Evolutionary conservation across 1,140 invertebrate genomes (phyloP).

Genomic region (Ooceraea biroi): DNA sequence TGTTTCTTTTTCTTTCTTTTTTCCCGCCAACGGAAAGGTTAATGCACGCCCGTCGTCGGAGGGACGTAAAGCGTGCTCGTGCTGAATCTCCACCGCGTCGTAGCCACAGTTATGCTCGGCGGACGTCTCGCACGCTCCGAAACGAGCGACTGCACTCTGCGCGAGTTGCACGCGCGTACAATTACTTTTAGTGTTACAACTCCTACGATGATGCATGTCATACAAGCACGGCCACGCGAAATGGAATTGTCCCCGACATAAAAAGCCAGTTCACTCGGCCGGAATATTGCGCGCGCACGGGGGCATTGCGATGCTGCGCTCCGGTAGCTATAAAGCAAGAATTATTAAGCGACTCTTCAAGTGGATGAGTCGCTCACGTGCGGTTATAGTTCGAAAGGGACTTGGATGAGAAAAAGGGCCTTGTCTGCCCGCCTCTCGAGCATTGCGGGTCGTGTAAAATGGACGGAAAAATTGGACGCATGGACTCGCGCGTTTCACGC

Average conservation of each 20-base stretch:
- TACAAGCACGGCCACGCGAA: constrained; percentile 17
- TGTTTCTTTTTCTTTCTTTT: background rate
- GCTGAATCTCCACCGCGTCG: constrained; percentile 28
- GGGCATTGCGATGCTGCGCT: constrained; percentile 33
- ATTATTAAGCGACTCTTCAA: constrained; percentile 56
- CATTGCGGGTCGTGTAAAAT: background rate
- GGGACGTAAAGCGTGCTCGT: constrained; percentile 30
- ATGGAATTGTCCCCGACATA: constrained; percentile 57
- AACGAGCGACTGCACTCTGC: constrained; percentile 38
- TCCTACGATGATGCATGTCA: constrained; percentile 40
- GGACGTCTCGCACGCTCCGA: constrained; percentile 15
- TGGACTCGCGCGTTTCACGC: constrained; percentile 29
- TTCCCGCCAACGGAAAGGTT: constrained; percentile 30
- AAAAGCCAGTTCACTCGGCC: constrained; percentile 56
- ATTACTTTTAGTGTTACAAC: constrained; percentile 52
- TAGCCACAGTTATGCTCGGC: constrained; percentile 22
- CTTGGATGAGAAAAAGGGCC: constrained; percentile 37
- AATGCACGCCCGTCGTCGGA: constrained; percentile 38
- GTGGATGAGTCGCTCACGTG: constrained; percentile 22
- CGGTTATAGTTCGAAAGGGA: constrained; percentile 42
- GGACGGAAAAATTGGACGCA: constrained; percentile 25
- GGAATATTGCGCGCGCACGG: constrained; percentile 31
- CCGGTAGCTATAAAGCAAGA: constrained; percentile 52
- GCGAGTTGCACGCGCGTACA: constrained; percentile 52
- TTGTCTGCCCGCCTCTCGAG: background rate